These are phyloP conservation scores for Lasioglossum malachurum DNA, from an alignment of 2,888 invertebrate genomes.

Conservation along the genomic window DNA sequence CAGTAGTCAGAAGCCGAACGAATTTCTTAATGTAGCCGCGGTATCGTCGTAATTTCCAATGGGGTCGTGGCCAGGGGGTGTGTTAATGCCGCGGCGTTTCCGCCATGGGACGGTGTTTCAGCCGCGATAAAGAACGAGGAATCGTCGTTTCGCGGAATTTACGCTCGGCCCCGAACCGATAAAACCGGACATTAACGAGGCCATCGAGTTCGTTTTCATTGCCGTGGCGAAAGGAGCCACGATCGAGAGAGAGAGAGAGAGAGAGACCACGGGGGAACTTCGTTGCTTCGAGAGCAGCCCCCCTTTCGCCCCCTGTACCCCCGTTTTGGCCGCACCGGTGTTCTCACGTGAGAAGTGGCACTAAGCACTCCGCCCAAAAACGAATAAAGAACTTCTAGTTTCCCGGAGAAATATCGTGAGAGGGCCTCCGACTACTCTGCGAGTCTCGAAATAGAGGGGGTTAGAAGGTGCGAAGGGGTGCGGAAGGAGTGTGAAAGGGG, in stretches of 20 bases:
- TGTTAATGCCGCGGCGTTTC: conserved; percentile 59
- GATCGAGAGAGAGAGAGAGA: conserved; percentile 31
- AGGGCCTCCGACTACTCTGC: conserved; percentile 4
- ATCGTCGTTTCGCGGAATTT: conserved; percentile 64
- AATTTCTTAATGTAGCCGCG: conserved; percentile 63
- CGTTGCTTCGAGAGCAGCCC: background rate
- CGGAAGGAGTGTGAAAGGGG: background rate
- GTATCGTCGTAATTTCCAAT: conserved; percentile 67
- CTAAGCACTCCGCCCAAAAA: conserved; percentile 68
- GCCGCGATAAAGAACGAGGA: conserved; percentile 34
- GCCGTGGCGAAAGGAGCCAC: conserved; percentile 75
- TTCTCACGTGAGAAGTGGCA: conserved; percentile 58
- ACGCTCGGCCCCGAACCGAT: conserved; percentile 77
- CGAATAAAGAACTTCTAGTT: conserved; percentile 53
- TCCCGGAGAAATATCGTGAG: conserved; percentile 10
- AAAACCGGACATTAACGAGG: conserved; percentile 82
- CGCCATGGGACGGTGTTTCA: conserved; percentile 16
- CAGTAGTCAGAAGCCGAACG: conserved; percentile 63
- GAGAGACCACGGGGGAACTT: background rate
- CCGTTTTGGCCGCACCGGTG: conserved; percentile 5
- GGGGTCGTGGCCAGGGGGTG: conserved; percentile 44
- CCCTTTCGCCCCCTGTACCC: background rate
- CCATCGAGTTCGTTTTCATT: conserved; percentile 80
- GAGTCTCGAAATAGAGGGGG: background rate
- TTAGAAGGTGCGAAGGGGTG: background rate